phyloP scores from a whole-genome alignment of 2,797 vertebrate genomes.

The Florisuga fusca region DNA sequence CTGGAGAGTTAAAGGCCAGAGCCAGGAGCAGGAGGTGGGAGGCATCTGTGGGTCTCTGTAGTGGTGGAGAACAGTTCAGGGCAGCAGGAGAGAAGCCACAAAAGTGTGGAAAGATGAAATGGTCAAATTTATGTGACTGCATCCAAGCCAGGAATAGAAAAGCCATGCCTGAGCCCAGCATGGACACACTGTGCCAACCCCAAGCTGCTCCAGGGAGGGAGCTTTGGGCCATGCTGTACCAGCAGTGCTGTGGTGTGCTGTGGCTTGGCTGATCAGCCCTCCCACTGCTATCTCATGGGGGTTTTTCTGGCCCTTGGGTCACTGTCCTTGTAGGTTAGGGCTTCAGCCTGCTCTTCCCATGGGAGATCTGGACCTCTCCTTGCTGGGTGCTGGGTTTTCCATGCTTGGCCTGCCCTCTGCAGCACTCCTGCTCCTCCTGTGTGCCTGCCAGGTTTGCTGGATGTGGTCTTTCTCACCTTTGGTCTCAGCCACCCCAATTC shows the following conservation, averaged over 20 bases:
- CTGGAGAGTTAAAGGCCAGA: neutral
- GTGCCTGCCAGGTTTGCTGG: neutral
- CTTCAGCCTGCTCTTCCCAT: neutral
- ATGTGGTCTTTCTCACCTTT: neutral
- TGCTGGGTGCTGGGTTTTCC: neutral
- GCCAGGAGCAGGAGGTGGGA: neutral
- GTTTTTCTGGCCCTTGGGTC: neutral
- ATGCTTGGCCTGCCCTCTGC: neutral
- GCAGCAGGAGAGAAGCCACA: neutral
- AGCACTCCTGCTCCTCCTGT: neutral
- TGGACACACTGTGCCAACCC: neutral
- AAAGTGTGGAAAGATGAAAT: neutral
- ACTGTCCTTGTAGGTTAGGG: neutral
- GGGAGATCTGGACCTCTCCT: neutral
- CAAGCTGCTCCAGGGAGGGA: neutral
- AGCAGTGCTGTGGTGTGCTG: neutral
- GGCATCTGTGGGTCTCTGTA: fast-evolving
- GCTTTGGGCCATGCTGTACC: neutral
- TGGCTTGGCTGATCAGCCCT: neutral
- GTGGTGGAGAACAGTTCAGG: neutral
- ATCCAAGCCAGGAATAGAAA: neutral
- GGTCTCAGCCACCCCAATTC: neutral
- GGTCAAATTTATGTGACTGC: neutral
- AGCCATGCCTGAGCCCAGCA: neutral
- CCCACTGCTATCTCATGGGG: neutral